These are phyloP conservation scores for Chunga burmeisteri DNA, from an alignment of 2,113 vertebrate species.

Conservation along the genomic window DNA sequence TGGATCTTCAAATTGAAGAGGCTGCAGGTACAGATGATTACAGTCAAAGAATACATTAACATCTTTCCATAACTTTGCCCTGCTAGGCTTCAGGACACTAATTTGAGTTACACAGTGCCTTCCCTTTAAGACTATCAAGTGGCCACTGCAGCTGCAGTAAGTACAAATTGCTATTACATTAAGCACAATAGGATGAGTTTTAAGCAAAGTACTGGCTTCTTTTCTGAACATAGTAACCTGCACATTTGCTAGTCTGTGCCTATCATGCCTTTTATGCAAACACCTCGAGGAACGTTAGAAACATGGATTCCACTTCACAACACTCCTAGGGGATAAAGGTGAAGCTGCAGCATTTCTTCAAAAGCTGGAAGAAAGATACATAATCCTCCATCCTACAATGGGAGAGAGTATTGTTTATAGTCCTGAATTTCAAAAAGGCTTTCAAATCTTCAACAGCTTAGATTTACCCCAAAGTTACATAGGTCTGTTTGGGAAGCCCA, in stretches of 20 bases:
- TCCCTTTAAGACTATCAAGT: neutral
- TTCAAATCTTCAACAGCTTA: neutral
- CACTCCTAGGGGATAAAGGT: neutral
- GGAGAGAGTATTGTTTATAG: neutral
- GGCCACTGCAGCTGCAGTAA: neutral
- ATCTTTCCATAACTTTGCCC: neutral
- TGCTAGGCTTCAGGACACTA: neutral
- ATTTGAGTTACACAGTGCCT: neutral
- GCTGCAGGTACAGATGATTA: neutral
- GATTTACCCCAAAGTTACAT: fast-evolving
- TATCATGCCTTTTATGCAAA: neutral
- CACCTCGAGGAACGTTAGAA: neutral
- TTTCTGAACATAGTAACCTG: neutral
- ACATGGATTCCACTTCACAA: neutral
- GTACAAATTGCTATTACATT: neutral
- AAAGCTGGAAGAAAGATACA: neutral
- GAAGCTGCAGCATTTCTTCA: neutral
- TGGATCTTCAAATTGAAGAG: neutral
- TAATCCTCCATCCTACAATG: neutral
- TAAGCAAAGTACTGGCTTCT: neutral
- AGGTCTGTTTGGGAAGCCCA: neutral
- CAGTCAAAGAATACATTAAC: neutral
- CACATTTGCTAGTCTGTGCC: neutral
- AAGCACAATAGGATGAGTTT: neutral
- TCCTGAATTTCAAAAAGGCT: neutral